These are phyloP conservation scores for Lucilia cuprina DNA, from an alignment of 1,140 invertebrate genomes.

Conservation along the genomic window DNA sequence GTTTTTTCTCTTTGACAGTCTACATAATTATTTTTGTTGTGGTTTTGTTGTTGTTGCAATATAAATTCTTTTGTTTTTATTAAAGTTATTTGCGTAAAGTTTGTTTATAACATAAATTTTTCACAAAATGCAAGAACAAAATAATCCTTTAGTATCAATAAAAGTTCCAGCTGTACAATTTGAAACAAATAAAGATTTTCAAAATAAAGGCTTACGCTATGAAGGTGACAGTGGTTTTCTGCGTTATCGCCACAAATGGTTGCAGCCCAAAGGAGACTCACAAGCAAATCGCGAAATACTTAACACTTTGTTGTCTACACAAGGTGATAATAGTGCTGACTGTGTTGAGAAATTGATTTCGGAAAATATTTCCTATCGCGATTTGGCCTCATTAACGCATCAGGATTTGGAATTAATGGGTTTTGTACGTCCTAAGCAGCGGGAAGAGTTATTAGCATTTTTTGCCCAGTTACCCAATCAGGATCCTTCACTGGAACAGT, in stretches of 20 bases:
- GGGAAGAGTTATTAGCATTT: conserved; percentile 43
- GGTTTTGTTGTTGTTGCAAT: neutral
- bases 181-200: conserved; percentile 36
- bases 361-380: conserved; percentile 47
- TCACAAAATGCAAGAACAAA: conserved; percentile 20
- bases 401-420: conserved; percentile 52
- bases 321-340: conserved; percentile 36
- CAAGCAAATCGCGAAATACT: conserved; percentile 33
- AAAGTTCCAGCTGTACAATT: conserved; percentile 36
- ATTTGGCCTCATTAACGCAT: conserved; percentile 48
- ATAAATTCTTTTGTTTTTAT: neutral
- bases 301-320: conserved; percentile 29
- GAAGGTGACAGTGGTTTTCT: conserved; percentile 29
- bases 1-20: neutral
- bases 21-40: neutral
- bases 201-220: conserved; percentile 15
- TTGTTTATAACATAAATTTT: neutral
- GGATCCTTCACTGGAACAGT: conserved; percentile 49
- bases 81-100: neutral
- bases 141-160: neutral
- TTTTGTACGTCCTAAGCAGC: conserved; percentile 41
- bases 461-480: conserved; percentile 52
- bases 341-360: conserved; percentile 43
- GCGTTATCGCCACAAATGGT: conserved; percentile 18
- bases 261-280: conserved; percentile 22